Evolutionary conservation across 2,797 vertebrate genomes (phyloP).

Genomic region (Rallus crepitans): DNA sequence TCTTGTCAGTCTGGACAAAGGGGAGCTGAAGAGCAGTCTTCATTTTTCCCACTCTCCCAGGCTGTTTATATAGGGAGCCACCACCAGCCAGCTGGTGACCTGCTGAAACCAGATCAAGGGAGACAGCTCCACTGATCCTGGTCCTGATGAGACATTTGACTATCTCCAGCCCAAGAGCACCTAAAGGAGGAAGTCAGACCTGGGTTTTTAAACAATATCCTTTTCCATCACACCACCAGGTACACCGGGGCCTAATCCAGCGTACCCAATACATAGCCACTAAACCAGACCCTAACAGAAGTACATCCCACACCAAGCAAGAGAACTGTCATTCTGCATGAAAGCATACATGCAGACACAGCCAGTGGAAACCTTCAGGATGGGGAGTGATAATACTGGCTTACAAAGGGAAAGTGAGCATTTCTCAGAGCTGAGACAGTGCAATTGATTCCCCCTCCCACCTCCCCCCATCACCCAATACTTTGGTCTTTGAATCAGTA

Average conservation of each 20-base stretch:
- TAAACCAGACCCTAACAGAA: background rate
- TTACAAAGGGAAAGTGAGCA: background rate
- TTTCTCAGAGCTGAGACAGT: background rate
- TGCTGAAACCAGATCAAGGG: background rate
- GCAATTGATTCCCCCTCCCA: no score
- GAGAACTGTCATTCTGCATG: background rate
- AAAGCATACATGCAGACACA: background rate
- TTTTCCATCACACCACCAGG: background rate
- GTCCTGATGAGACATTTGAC: background rate
- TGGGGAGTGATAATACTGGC: rapidly evolving
- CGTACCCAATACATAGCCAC: background rate
- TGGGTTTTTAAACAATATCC: background rate
- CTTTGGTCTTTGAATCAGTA: background rate
- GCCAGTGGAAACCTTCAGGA: background rate
- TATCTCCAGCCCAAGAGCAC: background rate
- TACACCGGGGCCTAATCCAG: background rate
- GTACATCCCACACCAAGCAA: background rate
- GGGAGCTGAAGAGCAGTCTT: background rate
- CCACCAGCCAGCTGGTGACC: background rate
- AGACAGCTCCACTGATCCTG: background rate
- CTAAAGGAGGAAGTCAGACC: background rate
- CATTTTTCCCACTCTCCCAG: background rate
- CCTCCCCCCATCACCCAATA: rapidly evolving
- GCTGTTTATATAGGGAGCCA: background rate
- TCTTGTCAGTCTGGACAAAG: background rate